Evolutionary conservation across 2,888 invertebrate genomes (phyloP).

Genomic region (Ectemnius continuus): DNA sequence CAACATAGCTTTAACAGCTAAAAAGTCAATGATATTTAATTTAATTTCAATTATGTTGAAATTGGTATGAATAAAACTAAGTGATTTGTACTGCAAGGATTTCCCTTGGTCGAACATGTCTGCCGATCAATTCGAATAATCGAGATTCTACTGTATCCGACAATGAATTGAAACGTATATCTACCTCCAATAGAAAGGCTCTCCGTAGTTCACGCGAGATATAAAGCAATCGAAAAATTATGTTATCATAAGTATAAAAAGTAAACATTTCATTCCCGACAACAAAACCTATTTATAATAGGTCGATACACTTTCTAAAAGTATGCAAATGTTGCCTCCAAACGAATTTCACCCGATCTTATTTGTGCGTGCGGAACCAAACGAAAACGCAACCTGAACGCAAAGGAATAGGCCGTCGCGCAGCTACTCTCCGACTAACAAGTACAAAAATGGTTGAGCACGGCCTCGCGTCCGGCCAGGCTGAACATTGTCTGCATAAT

Average conservation of each 20-base stretch:
- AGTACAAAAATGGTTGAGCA: constrained; percentile 56
- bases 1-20: too few species aligned
- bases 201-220: constrained; percentile 54
- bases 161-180: constrained; percentile 52
- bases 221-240: constrained; percentile 63
- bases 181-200: constrained; percentile 57
- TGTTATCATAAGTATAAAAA: constrained; percentile 69
- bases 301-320: constrained; percentile 69
- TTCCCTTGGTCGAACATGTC: too few species aligned
- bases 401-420: constrained; percentile 67
- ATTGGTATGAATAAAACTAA: too few species aligned
- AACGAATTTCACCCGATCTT: constrained; percentile 61
- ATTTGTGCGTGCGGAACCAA: constrained; percentile 49
- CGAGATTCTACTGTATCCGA: constrained; percentile 9
- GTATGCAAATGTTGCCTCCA: constrained; percentile 59
- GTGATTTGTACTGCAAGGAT: too few species aligned
- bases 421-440: constrained; percentile 48
- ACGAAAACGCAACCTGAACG: constrained; percentile 56
- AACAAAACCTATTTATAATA: constrained; percentile 73
- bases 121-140: too few species aligned
- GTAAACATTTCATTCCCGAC: constrained; percentile 71
- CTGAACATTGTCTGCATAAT: too few species aligned
- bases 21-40: too few species aligned
- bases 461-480: background rate
- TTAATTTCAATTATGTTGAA: too few species aligned